These are phyloP conservation scores for Taeniopygia guttata DNA, from an alignment of 2,797 vertebrate species.

Conservation along the genomic window DNA sequence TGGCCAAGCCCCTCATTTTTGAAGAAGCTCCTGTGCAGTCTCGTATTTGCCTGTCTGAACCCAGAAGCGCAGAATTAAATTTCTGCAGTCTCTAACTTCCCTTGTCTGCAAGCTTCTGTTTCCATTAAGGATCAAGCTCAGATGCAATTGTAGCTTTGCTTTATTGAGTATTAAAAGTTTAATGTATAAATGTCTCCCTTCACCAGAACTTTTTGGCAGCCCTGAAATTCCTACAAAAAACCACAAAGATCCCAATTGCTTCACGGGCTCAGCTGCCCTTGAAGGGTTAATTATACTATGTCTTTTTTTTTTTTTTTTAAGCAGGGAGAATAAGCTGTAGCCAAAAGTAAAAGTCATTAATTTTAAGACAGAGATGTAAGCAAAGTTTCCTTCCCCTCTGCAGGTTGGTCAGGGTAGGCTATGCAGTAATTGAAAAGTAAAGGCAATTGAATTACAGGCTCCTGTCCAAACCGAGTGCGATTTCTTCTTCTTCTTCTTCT, in stretches of 20 bases:
- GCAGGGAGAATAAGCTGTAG: neutral
- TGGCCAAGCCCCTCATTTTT: neutral
- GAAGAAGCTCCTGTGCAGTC: neutral
- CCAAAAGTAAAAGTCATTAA: slow-evolving; percentile 42
- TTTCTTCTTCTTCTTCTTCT: neutral
- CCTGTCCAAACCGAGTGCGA: slow-evolving; percentile 61
- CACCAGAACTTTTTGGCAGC: slow-evolving; percentile 44
- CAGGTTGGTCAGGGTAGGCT: slow-evolving; percentile 68
- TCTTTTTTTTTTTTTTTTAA: neutral
- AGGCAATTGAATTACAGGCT: slow-evolving; percentile 67
- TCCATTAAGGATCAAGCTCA: slow-evolving; percentile 31
- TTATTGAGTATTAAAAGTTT: slow-evolving; percentile 47
- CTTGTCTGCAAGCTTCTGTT: neutral
- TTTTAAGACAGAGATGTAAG: slow-evolving; percentile 56
- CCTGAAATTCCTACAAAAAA: neutral
- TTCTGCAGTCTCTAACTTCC: neutral
- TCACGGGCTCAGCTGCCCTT: neutral
- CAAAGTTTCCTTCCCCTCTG: slow-evolving; percentile 66
- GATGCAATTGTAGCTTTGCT: slow-evolving; percentile 18
- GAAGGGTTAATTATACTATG: neutral
- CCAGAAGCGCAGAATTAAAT: neutral
- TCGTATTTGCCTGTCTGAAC: accelerated
- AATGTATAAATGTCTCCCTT: slow-evolving; percentile 44
- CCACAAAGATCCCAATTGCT: neutral
- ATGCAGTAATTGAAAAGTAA: slow-evolving; percentile 70